Percentiles rank a stretch among this genome's conserved stretches.
Conservation (phyloP, 1,140 invertebrate species). For the Alviniconcha marisindica region DNA sequence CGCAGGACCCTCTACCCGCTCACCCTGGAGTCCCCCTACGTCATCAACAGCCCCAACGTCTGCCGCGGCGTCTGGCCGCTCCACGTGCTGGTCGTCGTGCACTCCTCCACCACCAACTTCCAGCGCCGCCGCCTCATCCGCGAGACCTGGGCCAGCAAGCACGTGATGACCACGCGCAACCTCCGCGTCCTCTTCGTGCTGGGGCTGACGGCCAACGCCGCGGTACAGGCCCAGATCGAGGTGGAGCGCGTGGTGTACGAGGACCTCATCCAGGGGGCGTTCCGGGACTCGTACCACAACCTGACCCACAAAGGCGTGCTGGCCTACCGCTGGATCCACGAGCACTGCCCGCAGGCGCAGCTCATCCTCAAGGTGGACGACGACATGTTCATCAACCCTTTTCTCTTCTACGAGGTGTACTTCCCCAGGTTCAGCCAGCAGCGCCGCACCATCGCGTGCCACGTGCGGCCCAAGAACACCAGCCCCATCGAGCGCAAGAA, state of each 20-base stretch:
- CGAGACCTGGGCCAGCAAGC: constrained; percentile 67
- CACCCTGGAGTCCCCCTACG: constrained; percentile 48
- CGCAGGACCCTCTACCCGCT: constrained; percentile 49
- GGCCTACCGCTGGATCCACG: constrained; percentile 87
- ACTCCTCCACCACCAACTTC: constrained; percentile 64
- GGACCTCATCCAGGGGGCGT: constrained; percentile 71
- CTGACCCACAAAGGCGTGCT: constrained; percentile 79
- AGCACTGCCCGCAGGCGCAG: constrained; percentile 81
- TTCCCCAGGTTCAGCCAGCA: constrained; percentile 35
- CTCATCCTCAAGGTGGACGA: constrained; percentile 93
- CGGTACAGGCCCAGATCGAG: constrained; percentile 48
- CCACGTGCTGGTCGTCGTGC: constrained; percentile 63
- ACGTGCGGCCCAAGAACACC: constrained; percentile 48
- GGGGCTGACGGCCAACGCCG: constrained; percentile 78
- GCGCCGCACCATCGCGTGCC: constrained; percentile 50
- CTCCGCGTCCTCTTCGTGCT: constrained; percentile 81
- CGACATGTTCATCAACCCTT: constrained; percentile 88
- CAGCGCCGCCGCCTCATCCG: constrained; percentile 60
- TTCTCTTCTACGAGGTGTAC: constrained; percentile 61
- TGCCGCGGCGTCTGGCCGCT: constrained; percentile 53
- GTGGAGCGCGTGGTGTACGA: constrained; percentile 54
- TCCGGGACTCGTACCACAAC: constrained; percentile 70
- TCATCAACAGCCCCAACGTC: constrained; percentile 56
- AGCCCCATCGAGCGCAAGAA: constrained; percentile 47
- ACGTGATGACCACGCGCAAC: constrained; percentile 40